Evolutionary conservation across 2,888 invertebrate genomes (phyloP).

Genomic region (Chrysolina oricalcia): DNA sequence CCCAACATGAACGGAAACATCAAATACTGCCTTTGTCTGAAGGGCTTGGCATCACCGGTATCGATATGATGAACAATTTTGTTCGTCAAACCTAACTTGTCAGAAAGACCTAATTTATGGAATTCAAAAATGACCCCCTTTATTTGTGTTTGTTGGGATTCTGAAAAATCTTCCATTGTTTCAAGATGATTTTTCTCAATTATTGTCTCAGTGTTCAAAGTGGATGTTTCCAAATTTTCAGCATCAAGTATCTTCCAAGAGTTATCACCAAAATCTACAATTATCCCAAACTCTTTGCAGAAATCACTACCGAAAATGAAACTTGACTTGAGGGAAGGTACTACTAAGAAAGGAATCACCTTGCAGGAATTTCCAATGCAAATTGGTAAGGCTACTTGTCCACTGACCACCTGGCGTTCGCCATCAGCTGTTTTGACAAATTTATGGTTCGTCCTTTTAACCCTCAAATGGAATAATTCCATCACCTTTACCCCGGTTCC

Average conservation of each 20-base stretch:
- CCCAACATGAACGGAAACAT: not conserved
- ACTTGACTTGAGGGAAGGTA: slow-evolving; percentile 28
- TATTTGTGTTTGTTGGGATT: too few relatives aligned
- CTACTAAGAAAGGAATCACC: slow-evolving; percentile 24
- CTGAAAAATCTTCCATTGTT: too few relatives aligned
- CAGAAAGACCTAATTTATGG: not conserved
- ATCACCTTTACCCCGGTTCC: not conserved
- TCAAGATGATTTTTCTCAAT: not conserved
- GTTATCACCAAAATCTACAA: too few relatives aligned
- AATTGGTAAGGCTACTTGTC: slow-evolving; percentile 29
- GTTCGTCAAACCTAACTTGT: not conserved
- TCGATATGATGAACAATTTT: not conserved
- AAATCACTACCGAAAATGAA: slow-evolving; percentile 42
- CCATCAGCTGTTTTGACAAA: slow-evolving; percentile 37
- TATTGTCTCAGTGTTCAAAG: too few relatives aligned
- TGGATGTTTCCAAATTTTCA: too few relatives aligned
- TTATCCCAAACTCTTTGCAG: slow-evolving; percentile 30
- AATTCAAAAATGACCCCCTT: too few relatives aligned
- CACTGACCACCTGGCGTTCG: slow-evolving; percentile 1
- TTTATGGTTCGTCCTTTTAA: not conserved
- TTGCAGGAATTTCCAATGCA: slow-evolving; percentile 1
- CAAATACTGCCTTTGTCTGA: not conserved
- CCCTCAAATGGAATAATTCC: not conserved
- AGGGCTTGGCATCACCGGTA: not conserved
- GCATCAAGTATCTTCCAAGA: too few relatives aligned